These are phyloP conservation scores for Hypolimnas misippus DNA, from an alignment of 2,888 invertebrate species.

Conservation along the genomic window DNA sequence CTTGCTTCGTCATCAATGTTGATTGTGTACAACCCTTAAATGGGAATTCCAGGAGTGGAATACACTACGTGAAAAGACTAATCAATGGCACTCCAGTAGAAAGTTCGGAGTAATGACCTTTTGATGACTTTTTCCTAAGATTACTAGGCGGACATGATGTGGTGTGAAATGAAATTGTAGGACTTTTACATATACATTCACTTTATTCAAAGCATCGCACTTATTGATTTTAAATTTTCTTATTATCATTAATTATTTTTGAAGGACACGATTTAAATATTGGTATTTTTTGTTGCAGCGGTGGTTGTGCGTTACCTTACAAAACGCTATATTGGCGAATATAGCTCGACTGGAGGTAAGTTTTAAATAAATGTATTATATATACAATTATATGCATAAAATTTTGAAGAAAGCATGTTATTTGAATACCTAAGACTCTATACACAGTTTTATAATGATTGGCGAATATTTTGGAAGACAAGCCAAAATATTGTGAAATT, in stretches of 20 bases:
- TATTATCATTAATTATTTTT: too few species aligned
- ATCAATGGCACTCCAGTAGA: slow-evolving; percentile 68
- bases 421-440: neutral
- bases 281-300: slow-evolving; percentile 86
- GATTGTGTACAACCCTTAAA: slow-evolving; percentile 66
- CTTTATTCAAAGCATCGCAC: too few species aligned
- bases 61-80: slow-evolving; percentile 64
- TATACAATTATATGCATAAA: slow-evolving; percentile 9
- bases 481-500: too few species aligned
- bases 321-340: slow-evolving; percentile 91
- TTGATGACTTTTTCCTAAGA: slow-evolving; percentile 50
- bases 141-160: slow-evolving; percentile 29
- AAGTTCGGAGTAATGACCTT: slow-evolving; percentile 74
- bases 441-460: too few species aligned
- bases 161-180: neutral
- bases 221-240: too few species aligned
- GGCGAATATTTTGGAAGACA: too few species aligned
- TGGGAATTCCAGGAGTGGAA: slow-evolving; percentile 69
- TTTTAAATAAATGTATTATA: slow-evolving; percentile 46
- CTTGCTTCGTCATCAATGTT: slow-evolving; percentile 74
- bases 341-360: slow-evolving; percentile 92
- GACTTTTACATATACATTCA: slow-evolving; percentile 33
- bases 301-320: slow-evolving; percentile 91
- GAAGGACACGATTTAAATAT: slow-evolving; percentile 30
- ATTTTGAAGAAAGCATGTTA: slow-evolving; percentile 2